Evolutionary conservation across 2,888 invertebrate species (phyloP), one percentile per base, ranked within the genome.

Genomic region (Zaprionus lineosus): DNA sequence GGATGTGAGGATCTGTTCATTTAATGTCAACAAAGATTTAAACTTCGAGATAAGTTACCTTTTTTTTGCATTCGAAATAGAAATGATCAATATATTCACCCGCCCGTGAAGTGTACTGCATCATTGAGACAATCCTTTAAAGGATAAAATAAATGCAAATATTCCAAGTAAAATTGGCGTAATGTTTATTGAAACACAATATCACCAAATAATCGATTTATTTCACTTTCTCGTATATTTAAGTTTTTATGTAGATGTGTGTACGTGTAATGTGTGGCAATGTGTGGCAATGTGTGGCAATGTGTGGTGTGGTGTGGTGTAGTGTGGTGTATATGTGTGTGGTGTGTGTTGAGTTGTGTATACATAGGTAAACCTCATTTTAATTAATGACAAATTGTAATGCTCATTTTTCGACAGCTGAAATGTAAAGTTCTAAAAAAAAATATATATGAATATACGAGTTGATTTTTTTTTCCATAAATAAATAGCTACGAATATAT

Each of bases 121-220:
- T n/a, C n/a, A n/a, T n/a, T n/a, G n/a, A n/a, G n/a, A n/a, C n/a
- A n/a, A n/a, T n/a, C n/a, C n/a, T n/a, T n/a, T n/a, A n/a, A n/a
- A n/a, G n/a, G n/a, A n/a, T n/a, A n/a, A n/a, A n/a, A 7, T 26
- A 26, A 33, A 55, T 16, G 19, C 15, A 21, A 6, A 16, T 18
- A 19, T 53, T 46, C 51, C 50, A 26, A 51, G 44, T 52, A 51
- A 47, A 53, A 55, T 55, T 50, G 71, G 34, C 48, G 28, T 19
- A 19, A 37, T 58, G 72, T 46, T 53, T 52, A 58, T 28, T 34
- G 66, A 75, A 83, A 75, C 76, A 75, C 81, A 67, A 59, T 61
- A 67, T 81, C 73, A 72, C 73, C 84, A 84, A 76, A 63, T 55
- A 81, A 63, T 73, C 47, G 43, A 33, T 84, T 84, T 76, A 81